Evolutionary conservation across 2,888 invertebrate species (phyloP).

Genomic region (Limenitis camilla): DNA sequence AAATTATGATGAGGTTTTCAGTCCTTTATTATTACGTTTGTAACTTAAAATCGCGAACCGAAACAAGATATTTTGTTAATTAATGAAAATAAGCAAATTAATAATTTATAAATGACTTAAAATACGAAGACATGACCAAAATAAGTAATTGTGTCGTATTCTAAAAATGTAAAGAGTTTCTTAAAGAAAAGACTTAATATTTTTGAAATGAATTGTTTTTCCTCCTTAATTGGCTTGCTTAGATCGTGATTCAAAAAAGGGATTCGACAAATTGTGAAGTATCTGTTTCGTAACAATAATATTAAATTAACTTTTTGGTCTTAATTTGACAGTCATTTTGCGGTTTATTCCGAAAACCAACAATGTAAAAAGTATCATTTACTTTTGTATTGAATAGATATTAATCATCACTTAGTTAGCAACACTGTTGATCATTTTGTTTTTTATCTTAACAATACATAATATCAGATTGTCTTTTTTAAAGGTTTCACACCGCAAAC

Average conservation of each 20-base stretch:
- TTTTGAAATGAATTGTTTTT: constrained; percentile 32
- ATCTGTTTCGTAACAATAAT: constrained; percentile 2
- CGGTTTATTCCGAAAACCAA: not conserved
- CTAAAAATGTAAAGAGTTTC: not conserved
- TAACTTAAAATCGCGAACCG: constrained; percentile 1
- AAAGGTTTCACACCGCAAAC: too few species aligned
- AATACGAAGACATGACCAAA: too few species aligned
- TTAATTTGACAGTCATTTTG: not conserved
- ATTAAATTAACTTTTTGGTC: not conserved
- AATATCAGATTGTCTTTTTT: too few species aligned
- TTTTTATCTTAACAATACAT: too few species aligned
- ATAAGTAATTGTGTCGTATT: not conserved
- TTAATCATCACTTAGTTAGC: too few species aligned
- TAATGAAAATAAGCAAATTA: constrained; percentile 12
- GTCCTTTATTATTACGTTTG: too few species aligned
- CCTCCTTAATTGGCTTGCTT: constrained; percentile 35
- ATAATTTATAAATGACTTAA: constrained; percentile 13
- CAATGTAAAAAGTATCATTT: not conserved
- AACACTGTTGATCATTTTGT: too few species aligned
- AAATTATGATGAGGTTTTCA: too few species aligned
- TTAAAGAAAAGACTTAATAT: constrained; percentile 25
- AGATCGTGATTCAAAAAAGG: constrained; percentile 29
- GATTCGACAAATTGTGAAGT: constrained; percentile 8
- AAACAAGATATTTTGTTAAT: not conserved
- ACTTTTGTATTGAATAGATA: too few species aligned